Evolutionary conservation across 2,888 invertebrate species (phyloP), one percentile per base, ranked within the genome.

Genomic region (Petrophora chlorosata): DNA sequence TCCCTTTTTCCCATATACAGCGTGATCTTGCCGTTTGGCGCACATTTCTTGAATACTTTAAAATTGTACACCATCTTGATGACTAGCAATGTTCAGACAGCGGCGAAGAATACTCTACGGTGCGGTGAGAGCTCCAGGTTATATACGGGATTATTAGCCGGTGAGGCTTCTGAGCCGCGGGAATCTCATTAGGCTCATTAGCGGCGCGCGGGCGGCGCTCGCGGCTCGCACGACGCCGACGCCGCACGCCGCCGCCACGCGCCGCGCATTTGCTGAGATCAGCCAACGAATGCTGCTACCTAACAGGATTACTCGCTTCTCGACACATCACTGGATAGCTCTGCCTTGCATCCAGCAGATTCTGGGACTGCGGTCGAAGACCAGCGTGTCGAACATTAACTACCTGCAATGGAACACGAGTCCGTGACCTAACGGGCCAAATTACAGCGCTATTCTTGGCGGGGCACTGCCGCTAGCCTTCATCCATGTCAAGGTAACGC

Each of bases 11-110:
- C 95, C 89, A 97, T 91, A 68, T 97, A 97, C 65, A 97, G 86
- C 26, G 96, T 95, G 66, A 97, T 84, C 90, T 97, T 96, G 59
- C 95, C 95, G 83, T 97, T 97, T 34, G 97, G 96, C 28, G 97
- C 94, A 72, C 94, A 94, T 91, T 97, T 97, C 86, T 97, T 97
- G 85, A 95, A 97, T 75, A 97, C 97, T 85, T 96, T 95, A 82
- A 97, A 97, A 79, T 96, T 97, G 72, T 94, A 95, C 78, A 97
- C 97, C 97, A 97, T 97, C 56, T 79, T 92, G 70, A 26, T n/a
- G 15, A 12, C 38, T 14, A 17, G n/a, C 3, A 36, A 19, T 8
- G 10, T 28, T 25, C 25, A 23, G 7, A 12, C 16, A 22, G 30
- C 43, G 34, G 32, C 19, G 47, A 5, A 10, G 15, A 34, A 25